Evolutionary conservation across 2,113 vertebrate genomes (phyloP).

Genomic region (Gnathonemus longibarbis): DNA sequence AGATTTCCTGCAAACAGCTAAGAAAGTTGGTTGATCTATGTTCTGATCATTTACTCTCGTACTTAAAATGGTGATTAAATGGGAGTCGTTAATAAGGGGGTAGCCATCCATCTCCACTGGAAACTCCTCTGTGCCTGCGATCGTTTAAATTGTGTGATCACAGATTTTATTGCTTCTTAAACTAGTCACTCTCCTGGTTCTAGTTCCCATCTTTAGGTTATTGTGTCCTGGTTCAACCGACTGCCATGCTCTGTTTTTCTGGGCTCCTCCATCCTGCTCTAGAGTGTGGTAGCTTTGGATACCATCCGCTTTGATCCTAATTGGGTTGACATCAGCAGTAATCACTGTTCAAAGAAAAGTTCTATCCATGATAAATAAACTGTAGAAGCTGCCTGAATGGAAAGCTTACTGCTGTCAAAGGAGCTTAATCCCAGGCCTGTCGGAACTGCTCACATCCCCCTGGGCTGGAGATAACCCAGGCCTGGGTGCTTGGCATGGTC

Average conservation of each 20-base stretch:
- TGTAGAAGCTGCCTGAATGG: neutral
- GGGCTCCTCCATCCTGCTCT: neutral
- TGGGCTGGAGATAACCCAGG: neutral
- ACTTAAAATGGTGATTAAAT: constrained; percentile 3
- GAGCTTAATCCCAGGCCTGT: neutral
- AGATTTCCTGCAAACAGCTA: constrained; percentile 53
- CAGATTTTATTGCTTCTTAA: neutral
- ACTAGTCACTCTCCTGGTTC: neutral
- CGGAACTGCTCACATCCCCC: neutral
- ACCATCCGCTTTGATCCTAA: constrained; percentile 7
- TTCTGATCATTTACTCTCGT: constrained; percentile 27
- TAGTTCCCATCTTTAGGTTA: neutral
- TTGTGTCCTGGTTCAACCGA: neutral
- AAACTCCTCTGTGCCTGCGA: neutral
- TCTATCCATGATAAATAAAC: constrained; percentile 18
- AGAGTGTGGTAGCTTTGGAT: constrained; percentile 1
- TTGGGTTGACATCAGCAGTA: constrained; percentile 12
- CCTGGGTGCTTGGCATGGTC: neutral
- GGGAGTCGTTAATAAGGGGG: neutral
- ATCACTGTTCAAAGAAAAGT: constrained; percentile 8
- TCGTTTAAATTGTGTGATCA: neutral
- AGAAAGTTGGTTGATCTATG: constrained; percentile 48
- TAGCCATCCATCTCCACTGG: neutral
- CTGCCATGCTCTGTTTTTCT: neutral
- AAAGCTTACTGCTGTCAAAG: neutral